Conservation (phyloP, 2,888 invertebrate species). For the Cotesia congregata region DNA sequence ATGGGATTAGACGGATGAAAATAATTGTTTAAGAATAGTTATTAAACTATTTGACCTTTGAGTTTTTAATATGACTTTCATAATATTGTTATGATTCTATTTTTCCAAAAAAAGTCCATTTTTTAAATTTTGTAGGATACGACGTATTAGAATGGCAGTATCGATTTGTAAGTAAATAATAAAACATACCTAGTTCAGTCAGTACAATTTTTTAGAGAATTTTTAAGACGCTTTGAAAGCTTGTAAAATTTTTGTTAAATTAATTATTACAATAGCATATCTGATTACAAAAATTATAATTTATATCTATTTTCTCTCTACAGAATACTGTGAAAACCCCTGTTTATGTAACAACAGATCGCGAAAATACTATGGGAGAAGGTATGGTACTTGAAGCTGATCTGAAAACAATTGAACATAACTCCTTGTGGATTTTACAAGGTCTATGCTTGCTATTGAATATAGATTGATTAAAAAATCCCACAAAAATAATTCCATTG, state of each 20-base stretch:
- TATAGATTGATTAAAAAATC: constrained; percentile 75
- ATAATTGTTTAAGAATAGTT: too few relatives aligned
- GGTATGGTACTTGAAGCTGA: constrained; percentile 93
- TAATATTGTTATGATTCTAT: too few relatives aligned
- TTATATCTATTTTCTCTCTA: constrained; percentile 34
- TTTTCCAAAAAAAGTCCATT: too few relatives aligned
- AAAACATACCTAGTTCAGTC: neutral
- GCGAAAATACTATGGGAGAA: constrained; percentile 92
- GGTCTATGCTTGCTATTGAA: constrained; percentile 91
- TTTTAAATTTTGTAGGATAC: too few relatives aligned
- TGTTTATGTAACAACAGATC: constrained; percentile 89
- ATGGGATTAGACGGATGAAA: too few relatives aligned
- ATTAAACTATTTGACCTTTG: too few relatives aligned
- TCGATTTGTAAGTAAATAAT: constrained; percentile 16
- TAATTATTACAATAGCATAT: neutral
- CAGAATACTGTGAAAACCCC: constrained; percentile 91
- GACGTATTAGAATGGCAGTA: too few relatives aligned
- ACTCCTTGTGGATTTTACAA: constrained; percentile 91
- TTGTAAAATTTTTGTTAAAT: neutral
- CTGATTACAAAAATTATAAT: constrained; percentile 23
- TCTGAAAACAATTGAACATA: constrained; percentile 84
- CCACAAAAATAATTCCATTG: too few relatives aligned
- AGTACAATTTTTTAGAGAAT: too few relatives aligned
- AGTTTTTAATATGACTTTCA: too few relatives aligned
- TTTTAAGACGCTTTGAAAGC: neutral